A percentile compares a stretch with the other conserved stretches of the same genome.
Evolutionary conservation across 1,140 invertebrate species (phyloP).

Genomic region (Cyclargus thomasi): DNA sequence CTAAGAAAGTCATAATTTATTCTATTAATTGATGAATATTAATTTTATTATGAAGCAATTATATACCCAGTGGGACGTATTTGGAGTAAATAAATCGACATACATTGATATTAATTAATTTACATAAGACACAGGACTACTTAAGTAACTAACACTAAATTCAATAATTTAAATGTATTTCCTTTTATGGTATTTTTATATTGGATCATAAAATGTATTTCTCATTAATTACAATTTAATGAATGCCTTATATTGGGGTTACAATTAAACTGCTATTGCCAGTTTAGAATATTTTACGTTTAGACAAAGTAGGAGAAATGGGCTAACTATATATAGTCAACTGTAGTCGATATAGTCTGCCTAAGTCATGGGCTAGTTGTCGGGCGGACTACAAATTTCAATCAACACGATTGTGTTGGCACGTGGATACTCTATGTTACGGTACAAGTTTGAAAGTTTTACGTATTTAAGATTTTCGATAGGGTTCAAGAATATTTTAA

Average conservation of each 20-base stretch:
- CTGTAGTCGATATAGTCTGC: conserved; percentile 25
- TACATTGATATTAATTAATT: background rate
- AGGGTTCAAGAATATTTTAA: no score
- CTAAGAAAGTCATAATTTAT: background rate
- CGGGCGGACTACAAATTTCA: conserved; percentile 71
- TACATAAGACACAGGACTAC: background rate
- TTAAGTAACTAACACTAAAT: background rate
- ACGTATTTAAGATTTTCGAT: no score
- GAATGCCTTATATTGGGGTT: no score
- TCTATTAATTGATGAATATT: background rate
- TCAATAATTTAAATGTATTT: background rate
- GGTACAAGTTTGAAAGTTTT: background rate
- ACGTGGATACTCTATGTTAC: conserved; percentile 44
- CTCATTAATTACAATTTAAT: no score
- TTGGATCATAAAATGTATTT: background rate
- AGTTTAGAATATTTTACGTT: background rate
- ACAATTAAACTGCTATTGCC: no score
- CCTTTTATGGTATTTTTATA: background rate
- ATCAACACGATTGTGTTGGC: conserved; percentile 65
- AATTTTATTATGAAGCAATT: background rate
- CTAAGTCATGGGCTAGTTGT: conserved; percentile 29
- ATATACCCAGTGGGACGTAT: conserved; percentile 6
- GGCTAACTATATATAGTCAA: background rate
- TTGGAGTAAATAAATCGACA: background rate
- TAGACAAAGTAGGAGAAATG: background rate